A percentile compares a stretch with the other conserved stretches of the same genome.
phyloP scores from a whole-genome alignment of 2,113 vertebrate species.

The Aegotheles bennettii region DNA sequence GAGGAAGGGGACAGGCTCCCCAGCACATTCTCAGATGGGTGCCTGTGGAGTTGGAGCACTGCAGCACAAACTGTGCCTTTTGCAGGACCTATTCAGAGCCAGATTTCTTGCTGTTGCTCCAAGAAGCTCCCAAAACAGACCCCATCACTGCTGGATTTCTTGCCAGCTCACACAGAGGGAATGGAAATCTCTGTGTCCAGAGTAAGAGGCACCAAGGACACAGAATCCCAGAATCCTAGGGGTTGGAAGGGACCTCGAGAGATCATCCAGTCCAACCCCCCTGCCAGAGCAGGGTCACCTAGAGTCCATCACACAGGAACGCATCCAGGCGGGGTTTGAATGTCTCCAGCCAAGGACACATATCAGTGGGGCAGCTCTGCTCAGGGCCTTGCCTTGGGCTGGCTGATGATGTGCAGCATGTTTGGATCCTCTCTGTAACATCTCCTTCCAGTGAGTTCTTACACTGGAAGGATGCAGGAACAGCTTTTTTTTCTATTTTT shows the following conservation, averaged over 20 bases:
- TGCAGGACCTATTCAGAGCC: neutral
- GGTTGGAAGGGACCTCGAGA: too few species aligned
- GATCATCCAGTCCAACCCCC: too few species aligned
- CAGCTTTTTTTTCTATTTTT: neutral
- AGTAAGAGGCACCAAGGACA: neutral
- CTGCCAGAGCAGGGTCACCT: too few species aligned
- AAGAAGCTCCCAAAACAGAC: neutral
- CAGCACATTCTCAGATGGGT: rapidly evolving
- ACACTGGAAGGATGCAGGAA: neutral
- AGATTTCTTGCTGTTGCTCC: neutral
- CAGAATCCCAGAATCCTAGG: too few species aligned
- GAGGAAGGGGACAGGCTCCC: neutral
- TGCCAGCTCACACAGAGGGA: neutral
- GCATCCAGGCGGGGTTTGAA: too few species aligned
- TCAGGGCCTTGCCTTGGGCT: neutral
- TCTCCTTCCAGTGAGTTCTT: neutral
- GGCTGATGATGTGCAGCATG: neutral
- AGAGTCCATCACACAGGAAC: too few species aligned
- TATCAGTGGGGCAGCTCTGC: neutral
- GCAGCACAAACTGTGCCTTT: rapidly evolving
- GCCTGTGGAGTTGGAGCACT: rapidly evolving
- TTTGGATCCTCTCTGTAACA: neutral
- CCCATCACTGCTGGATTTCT: neutral
- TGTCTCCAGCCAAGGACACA: too few species aligned
- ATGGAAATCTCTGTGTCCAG: rapidly evolving